Evolutionary conservation across 2,113 vertebrate species (phyloP).

Genomic region (Maccullochella peelii): DNA sequence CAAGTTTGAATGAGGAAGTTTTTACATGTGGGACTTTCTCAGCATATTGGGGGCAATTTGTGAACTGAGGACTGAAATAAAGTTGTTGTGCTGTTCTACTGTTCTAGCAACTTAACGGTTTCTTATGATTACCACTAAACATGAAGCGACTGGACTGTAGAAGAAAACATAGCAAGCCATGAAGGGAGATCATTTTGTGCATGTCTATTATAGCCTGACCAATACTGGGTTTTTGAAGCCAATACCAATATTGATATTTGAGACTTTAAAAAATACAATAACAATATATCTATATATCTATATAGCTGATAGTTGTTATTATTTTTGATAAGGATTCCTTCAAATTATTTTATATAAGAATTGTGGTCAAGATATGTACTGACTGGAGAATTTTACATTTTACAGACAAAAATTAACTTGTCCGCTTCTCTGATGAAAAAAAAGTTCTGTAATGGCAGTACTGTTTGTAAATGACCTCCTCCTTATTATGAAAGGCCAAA

Average conservation of each 20-base stretch:
- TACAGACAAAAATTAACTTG: neutral
- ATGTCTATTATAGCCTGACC: neutral
- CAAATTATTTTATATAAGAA: neutral
- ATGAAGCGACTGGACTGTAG: neutral
- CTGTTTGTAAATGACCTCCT: neutral
- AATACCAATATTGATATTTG: neutral
- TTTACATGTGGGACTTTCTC: constrained; percentile 45
- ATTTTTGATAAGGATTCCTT: neutral
- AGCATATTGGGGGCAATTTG: constrained; percentile 14
- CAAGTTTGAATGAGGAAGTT: constrained; percentile 52
- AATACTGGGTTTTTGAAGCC: neutral
- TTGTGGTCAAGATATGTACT: neutral
- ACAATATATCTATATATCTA: neutral
- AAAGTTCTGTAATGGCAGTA: neutral
- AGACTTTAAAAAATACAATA: neutral
- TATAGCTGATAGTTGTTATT: neutral
- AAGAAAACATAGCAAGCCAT: neutral
- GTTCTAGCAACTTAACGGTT: constrained; percentile 5
- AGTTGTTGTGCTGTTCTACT: constrained; percentile 11
- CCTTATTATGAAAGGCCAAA: neutral
- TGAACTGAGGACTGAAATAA: constrained; percentile 14
- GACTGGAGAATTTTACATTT: neutral
- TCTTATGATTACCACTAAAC: neutral
- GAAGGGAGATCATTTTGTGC: neutral
- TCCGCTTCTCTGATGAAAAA: neutral